A percentile compares a stretch with the other conserved stretches of the same genome.
phyloP scores from a whole-genome alignment of 2,888 invertebrate species.

The Nomada flava region DNA sequence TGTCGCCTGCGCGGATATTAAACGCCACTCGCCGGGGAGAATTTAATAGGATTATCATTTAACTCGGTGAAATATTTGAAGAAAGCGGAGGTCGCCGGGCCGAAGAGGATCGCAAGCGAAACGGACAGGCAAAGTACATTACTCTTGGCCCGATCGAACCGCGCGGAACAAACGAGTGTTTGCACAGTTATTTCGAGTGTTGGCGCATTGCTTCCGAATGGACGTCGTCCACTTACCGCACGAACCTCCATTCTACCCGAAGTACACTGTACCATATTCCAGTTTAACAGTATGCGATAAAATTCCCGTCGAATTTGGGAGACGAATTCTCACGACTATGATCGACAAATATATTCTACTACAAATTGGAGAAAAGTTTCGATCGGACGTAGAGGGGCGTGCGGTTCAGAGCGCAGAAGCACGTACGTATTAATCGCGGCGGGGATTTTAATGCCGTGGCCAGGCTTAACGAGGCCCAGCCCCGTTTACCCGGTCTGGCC shows the following conservation, averaged over 20 bases:
- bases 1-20: too few species aligned
- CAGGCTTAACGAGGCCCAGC: slow-evolving; percentile 69
- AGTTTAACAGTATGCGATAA: background rate
- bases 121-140: slow-evolving; percentile 74
- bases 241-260: background rate
- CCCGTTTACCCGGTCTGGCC: slow-evolving; percentile 61
- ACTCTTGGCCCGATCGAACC: slow-evolving; percentile 49
- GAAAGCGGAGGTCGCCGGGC: slow-evolving; percentile 10
- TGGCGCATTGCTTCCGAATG: slow-evolving; percentile 58
- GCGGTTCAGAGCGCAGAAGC: slow-evolving; percentile 66
- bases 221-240: slow-evolving; percentile 20
- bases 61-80: background rate
- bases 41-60: background rate
- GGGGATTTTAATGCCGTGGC: slow-evolving; percentile 72
- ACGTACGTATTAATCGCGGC: slow-evolving; percentile 76
- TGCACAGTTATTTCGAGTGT: slow-evolving; percentile 59
- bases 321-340: background rate
- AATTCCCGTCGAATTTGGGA: background rate
- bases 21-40: background rate
- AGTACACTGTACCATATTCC: background rate
- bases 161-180: slow-evolving; percentile 53
- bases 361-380: background rate
- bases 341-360: too few species aligned
- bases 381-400: background rate
- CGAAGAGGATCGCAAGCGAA: slow-evolving; percentile 15